These are phyloP conservation scores for Coptodon bakossiorum DNA, from an alignment of 2,113 vertebrate genomes.

Conservation along the genomic window DNA sequence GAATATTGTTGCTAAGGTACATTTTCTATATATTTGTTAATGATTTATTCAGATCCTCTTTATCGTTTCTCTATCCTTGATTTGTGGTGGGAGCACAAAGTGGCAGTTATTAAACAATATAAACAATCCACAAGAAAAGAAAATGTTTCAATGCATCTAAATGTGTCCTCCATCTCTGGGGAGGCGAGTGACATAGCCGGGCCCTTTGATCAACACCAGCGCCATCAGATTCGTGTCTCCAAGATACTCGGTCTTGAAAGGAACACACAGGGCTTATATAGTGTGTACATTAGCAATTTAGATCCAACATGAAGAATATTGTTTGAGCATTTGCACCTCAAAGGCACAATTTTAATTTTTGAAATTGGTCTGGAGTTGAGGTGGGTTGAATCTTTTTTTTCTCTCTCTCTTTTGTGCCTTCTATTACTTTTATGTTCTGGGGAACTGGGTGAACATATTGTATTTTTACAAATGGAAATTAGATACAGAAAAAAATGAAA, in stretches of 20 bases:
- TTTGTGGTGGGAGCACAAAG: background rate
- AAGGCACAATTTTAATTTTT: constrained; percentile 62
- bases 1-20: background rate
- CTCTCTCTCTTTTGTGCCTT: constrained; percentile 7
- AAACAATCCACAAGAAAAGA: constrained; percentile 42
- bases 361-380: constrained; percentile 31
- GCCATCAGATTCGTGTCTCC: constrained; percentile 65
- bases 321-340: constrained; percentile 72
- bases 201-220: constrained; percentile 67
- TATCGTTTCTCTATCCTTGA: background rate
- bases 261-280: constrained; percentile 48
- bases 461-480: constrained; percentile 29
- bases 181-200: constrained; percentile 32
- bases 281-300: constrained; percentile 74
- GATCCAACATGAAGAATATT: constrained; percentile 65
- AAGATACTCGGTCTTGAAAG: constrained; percentile 64
- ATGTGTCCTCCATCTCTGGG: constrained; percentile 29
- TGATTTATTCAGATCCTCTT: background rate
- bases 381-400: background rate
- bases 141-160: constrained; percentile 41
- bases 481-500: constrained; percentile 3
- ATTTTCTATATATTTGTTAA: background rate
- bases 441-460: background rate
- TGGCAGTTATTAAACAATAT: constrained; percentile 25
- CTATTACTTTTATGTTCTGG: constrained; percentile 35